phyloP scores from a whole-genome alignment of 53 echinoderm and acorn worm genomes.

The Luidia sarsii region DNA sequence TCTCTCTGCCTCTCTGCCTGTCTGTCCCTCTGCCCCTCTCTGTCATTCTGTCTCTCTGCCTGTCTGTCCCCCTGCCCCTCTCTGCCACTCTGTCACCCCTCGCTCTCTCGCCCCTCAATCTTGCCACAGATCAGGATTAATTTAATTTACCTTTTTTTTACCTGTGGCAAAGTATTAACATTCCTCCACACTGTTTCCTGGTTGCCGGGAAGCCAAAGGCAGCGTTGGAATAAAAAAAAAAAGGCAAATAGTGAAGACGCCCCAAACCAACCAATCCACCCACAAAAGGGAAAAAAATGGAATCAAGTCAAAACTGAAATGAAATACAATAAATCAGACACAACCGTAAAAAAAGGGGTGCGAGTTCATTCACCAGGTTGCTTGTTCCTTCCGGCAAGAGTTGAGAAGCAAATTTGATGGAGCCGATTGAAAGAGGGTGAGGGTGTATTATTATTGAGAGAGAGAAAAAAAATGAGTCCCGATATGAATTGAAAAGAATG shows the following conservation, averaged over 20 bases:
- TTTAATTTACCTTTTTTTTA: slow-evolving; percentile 11
- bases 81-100: too few relatives aligned
- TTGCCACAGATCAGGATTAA: background rate
- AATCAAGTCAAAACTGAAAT: background rate
- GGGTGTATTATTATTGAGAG: too few relatives aligned
- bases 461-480: too few relatives aligned
- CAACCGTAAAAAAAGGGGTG: too few relatives aligned
- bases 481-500: slow-evolving; percentile 3
- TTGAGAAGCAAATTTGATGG: slow-evolving; percentile 1
- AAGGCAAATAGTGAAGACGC: too few relatives aligned
- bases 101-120: background rate
- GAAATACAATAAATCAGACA: slow-evolving; percentile 28
- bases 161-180: slow-evolving; percentile 55
- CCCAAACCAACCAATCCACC: too few relatives aligned
- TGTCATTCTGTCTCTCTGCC: too few relatives aligned
- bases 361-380: slow-evolving; percentile 13
- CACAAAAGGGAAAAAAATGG: too few relatives aligned
- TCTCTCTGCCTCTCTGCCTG: too few relatives aligned
- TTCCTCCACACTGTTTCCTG: slow-evolving; percentile 28
- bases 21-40: too few relatives aligned
- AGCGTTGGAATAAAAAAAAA: too few relatives aligned
- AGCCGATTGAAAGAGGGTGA: background rate
- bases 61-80: too few relatives aligned
- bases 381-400: slow-evolving; percentile 4
- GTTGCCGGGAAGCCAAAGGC: slow-evolving; percentile 12